Base-by-base conservation (phyloP, 53 echinoderm and acorn worm genomes). In the Echinometra lucunter region DNA sequence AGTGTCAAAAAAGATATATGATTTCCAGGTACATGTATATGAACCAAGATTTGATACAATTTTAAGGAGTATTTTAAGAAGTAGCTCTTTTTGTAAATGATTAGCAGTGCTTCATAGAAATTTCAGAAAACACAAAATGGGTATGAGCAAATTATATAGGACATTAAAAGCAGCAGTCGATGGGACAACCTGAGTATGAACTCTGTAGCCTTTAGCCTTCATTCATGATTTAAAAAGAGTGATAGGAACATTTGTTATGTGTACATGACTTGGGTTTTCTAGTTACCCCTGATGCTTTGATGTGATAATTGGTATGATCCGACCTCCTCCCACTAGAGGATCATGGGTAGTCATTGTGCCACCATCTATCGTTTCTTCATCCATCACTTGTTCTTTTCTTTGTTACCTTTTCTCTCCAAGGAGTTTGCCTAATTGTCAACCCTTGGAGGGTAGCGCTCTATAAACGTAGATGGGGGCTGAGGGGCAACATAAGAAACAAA, bases 281-380 rank as follows among this genome's bases (percentile, higher is more conserved):
- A 34, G 32, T 88, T 57, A 56, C 34, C 58, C 25, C 89, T 89
- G 37, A 88, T 88, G 88, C 56, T 57, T n/a, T 88, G 53, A 89
- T 89, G 40, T 60, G 57, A 57, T 89, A 89, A 89, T 89, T 89
- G 89, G 89, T 60, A 89, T 89, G 89, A 89, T 89, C 89, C 58
- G 23, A 89, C 89, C 11, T 9, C 23, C 58, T 89, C 89, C 89
- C 89, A 58, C 6, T 4, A 40, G 89, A 89, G 89, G 49, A 56
- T 88, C 88, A 88, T 55, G 49, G 88, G 78, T 45, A 85, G 47
- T 49, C 53, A 30, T 85, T 85, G 49, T 85, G 85, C 49, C 85
- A n/a, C 49, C 85, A 49, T 49, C 45, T 49, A 60, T 60, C 89
- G 23, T 88, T 25, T 57, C 37, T 47, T 40, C 89, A 89, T 89